These are phyloP conservation scores for Listrodromus nycthemerus DNA, from an alignment of 2,888 invertebrate species.

Conservation along the genomic window DNA sequence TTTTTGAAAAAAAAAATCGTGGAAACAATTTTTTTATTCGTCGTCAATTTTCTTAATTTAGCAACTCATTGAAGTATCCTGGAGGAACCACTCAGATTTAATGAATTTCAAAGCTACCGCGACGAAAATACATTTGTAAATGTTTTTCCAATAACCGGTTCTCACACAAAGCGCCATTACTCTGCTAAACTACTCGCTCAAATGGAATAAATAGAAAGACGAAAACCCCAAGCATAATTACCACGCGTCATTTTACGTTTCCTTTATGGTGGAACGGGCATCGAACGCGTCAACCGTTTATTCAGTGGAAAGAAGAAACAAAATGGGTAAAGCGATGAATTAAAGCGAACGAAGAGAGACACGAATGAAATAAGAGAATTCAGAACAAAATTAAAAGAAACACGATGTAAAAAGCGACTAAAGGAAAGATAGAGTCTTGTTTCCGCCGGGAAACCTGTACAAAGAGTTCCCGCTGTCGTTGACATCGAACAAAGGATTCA, in stretches of 20 bases:
- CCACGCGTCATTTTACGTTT: conserved; percentile 53
- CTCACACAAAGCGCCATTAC: background rate
- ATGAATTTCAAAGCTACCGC: background rate
- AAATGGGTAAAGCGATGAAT: conserved; percentile 10
- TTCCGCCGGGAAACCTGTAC: conserved; percentile 33
- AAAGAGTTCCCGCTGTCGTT: conserved; percentile 52
- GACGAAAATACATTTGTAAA: background rate
- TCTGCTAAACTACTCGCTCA: background rate
- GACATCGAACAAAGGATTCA: conserved; percentile 58
- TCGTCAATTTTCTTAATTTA: background rate
- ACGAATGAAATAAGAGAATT: background rate
- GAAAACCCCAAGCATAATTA: conserved; percentile 1
- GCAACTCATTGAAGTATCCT: background rate
- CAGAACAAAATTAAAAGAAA: background rate
- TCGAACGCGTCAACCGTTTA: conserved; percentile 73
- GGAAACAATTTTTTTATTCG: conserved; percentile 16
- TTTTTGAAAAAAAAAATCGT: conserved; percentile 24
- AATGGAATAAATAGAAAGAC: background rate
- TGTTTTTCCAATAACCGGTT: background rate
- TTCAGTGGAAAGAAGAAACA: conserved; percentile 60
- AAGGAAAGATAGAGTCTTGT: conserved; percentile 39
- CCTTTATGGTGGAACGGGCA: conserved; percentile 71
- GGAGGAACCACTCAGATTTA: background rate
- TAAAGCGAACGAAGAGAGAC: background rate
- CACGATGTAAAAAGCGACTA: conserved; percentile 20